These are phyloP conservation scores for Coranthus polyacanthus DNA, from an alignment of 2,797 vertebrate species.

Conservation along the genomic window DNA sequence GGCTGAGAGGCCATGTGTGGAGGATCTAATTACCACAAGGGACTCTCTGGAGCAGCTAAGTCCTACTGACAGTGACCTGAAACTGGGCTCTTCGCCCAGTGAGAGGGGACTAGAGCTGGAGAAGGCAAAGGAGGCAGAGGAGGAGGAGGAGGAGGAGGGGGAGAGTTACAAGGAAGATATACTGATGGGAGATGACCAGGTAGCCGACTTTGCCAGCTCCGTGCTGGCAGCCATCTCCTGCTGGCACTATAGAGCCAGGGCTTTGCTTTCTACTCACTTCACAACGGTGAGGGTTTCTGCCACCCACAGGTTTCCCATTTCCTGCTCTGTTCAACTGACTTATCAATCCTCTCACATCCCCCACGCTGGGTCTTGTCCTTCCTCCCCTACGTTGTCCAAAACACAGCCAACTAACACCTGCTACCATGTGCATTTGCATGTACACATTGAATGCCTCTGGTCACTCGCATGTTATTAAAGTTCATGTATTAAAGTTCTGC, in stretches of 20 bases:
- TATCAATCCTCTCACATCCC: constrained; percentile 42
- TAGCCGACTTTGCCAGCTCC: constrained; percentile 90
- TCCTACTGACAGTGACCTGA: constrained; percentile 72
- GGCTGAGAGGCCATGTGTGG: constrained; percentile 64
- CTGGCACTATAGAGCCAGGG: constrained; percentile 94
- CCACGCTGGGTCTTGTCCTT: constrained; percentile 37
- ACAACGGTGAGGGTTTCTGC: constrained; percentile 92
- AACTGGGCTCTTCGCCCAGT: constrained; percentile 70
- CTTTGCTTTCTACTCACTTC: constrained; percentile 94
- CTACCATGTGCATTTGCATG: constrained; percentile 36
- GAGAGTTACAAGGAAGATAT: constrained; percentile 87
- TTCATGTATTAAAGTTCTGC: constrained; percentile 50
- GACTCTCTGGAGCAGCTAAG: constrained; percentile 80
- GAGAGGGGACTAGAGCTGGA: constrained; percentile 60
- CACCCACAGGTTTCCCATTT: constrained; percentile 75
- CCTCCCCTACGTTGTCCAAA: constrained; percentile 19
- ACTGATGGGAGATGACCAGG: constrained; percentile 93
- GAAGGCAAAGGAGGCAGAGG: constrained; percentile 63
- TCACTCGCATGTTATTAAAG: constrained; percentile 11
- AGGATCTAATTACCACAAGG: constrained; percentile 73
- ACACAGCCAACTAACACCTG: constrained; percentile 63
- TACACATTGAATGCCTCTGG: constrained; percentile 23
- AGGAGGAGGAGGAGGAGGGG: constrained; percentile 75
- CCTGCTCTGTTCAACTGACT: constrained; percentile 53
- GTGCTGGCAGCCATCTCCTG: constrained; percentile 94